These are phyloP conservation scores for Caenorhabditis sulstoni DNA, from an alignment of 2,888 invertebrate species.

Conservation along the genomic window DNA sequence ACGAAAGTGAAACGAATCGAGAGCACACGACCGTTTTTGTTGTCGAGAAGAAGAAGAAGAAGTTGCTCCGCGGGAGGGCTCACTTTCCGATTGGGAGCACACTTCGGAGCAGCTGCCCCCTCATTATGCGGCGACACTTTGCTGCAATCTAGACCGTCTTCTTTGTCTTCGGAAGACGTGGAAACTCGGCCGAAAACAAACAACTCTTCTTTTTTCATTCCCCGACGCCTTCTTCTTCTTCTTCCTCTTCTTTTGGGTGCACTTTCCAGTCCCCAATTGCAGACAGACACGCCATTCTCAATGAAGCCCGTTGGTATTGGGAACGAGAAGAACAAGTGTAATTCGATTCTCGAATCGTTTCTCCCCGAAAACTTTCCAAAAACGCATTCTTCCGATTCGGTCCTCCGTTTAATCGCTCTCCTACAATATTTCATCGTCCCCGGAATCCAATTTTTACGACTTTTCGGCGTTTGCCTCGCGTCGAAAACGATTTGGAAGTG, in stretches of 20 bases:
- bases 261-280: conserved; percentile 3
- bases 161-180: too few relatives aligned
- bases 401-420: not conserved
- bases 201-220: not conserved
- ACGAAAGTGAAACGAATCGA: not conserved
- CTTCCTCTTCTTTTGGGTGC: not conserved
- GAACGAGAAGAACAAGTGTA: not conserved
- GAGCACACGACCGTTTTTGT: not conserved
- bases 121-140: too few relatives aligned
- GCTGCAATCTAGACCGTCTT: too few relatives aligned
- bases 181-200: too few relatives aligned
- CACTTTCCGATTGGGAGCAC: not conserved
- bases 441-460: not conserved
- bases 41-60: not conserved
- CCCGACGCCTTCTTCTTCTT: not conserved
- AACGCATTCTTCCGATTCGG: not conserved
- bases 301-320: not conserved
- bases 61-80: not conserved
- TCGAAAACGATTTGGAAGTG: too few relatives aligned
- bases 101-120: too few relatives aligned
- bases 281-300: conserved; percentile 12
- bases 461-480: too few relatives aligned
- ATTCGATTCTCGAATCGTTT: not conserved
- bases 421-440: not conserved
- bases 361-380: not conserved